Evolutionary conservation across 2,888 invertebrate species (phyloP), one percentile per base, ranked within the genome.

Genomic region (Rhabditophanes sp.): DNA sequence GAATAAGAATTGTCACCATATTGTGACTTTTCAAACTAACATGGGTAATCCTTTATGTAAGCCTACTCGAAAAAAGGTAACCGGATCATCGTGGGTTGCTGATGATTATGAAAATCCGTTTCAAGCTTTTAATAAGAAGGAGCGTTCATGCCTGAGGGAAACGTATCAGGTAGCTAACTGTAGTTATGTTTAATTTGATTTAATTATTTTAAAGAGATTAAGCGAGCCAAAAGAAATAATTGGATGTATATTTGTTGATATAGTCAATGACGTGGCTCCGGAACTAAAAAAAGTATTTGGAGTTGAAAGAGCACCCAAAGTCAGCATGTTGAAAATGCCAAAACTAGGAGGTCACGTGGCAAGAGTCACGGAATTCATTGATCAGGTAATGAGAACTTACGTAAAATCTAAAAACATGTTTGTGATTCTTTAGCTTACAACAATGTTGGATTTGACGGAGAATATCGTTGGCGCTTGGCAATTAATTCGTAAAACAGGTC

Each of bases 401-500:
- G n/a, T n/a, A n/a, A n/a, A n/a, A n/a, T n/a, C n/a, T n/a, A n/a
- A n/a, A n/a, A n/a, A n/a, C n/a, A n/a, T n/a, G n/a, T 9, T 9
- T 22, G 23, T 9, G 8, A 7, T 37, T 16, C 23, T 46, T 30
- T 37, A 57, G 56, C 35, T 59, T 32, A 61, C 61, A 4, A 44
- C 48, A 11, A 60, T 61, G 59, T 41, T 61, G 11, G 61, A 61
- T 19, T 56, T 46, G 29, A 53, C 61, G 16, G 61, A 61, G 33
- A 61, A 61, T 43, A 23, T 62, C 19, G 44, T 50, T 6, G 61
- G 61, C 4, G 61, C 61, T 5, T 61, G 61, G 61, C 61, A 62
- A 37, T 37, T 61, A 30, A 51, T 53, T 15, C 42, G 61, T 16
- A 61, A 61, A 39, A 57, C 57, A 6, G 61, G 61, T 17, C 27